phyloP scores from a whole-genome alignment of 2,797 vertebrate species.

The Antennarius maculatus region DNA sequence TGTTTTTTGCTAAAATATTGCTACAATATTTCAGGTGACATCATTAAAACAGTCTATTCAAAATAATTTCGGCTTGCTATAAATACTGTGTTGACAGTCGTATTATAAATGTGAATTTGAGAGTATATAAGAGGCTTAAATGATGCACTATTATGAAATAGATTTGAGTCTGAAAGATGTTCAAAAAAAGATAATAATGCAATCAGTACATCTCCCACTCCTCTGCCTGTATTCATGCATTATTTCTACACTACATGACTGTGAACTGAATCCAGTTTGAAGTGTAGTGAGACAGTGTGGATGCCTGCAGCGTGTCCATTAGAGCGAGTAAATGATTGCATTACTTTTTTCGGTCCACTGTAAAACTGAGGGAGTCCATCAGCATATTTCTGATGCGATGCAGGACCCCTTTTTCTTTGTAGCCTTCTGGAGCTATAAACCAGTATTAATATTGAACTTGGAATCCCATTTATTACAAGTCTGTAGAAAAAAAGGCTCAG shows the following conservation, averaged over 20 bases:
- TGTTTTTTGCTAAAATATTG: too few relatives aligned
- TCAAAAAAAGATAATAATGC: too few relatives aligned
- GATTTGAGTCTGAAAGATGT: too few relatives aligned
- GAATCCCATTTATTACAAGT: background rate
- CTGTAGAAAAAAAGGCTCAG: background rate
- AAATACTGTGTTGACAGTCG: too few relatives aligned
- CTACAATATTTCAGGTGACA: too few relatives aligned
- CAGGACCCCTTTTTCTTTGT: background rate
- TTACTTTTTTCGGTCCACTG: background rate
- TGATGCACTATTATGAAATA: too few relatives aligned
- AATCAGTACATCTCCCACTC: too few relatives aligned
- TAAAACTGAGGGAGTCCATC: constrained; percentile 1
- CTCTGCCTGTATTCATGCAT: background rate
- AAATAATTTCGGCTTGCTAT: too few relatives aligned
- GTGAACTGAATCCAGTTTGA: constrained; percentile 8
- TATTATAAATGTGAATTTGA: too few relatives aligned
- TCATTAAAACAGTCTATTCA: too few relatives aligned
- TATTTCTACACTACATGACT: constrained; percentile 5
- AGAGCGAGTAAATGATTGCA: constrained; percentile 18
- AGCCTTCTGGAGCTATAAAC: background rate
- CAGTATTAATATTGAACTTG: background rate
- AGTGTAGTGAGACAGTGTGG: constrained; percentile 6
- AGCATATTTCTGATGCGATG: background rate
- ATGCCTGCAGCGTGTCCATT: constrained; percentile 14
- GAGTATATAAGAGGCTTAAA: too few relatives aligned